A percentile compares a stretch with the other conserved stretches of the same genome.
phyloP scores from a whole-genome alignment of 2,888 invertebrate species.

The Nemotelus pantherinus region DNA sequence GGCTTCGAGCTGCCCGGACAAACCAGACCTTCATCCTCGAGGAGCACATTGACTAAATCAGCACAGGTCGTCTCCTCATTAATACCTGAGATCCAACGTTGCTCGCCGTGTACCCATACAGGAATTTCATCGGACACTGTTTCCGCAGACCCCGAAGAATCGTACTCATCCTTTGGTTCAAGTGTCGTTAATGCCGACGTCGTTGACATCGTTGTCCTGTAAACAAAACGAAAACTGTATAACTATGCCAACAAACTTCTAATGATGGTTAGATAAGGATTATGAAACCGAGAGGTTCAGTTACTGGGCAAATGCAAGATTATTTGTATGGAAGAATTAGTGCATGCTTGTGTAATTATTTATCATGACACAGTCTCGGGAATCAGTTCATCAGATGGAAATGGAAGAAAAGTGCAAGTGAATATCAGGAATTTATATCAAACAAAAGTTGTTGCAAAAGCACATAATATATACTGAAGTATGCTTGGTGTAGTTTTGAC shows the following conservation, averaged over 20 bases:
- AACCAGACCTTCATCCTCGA: slow-evolving; percentile 66
- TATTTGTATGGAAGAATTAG: too few species aligned
- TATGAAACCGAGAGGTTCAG: too few species aligned
- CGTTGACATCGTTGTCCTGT: slow-evolving; percentile 40
- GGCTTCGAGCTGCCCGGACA: slow-evolving; percentile 52
- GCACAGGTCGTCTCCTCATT: slow-evolving; percentile 80
- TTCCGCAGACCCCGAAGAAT: slow-evolving; percentile 57
- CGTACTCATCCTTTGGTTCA: slow-evolving; percentile 52
- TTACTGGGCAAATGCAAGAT: too few species aligned
- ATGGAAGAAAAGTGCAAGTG: too few species aligned
- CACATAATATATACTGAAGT: too few species aligned
- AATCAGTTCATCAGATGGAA: too few species aligned
- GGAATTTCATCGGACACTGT: slow-evolving; percentile 71
- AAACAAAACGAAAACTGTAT: slow-evolving; percentile 37
- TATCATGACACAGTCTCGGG: too few species aligned
- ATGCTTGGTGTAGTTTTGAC: too few species aligned
- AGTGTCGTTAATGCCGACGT: slow-evolving; percentile 1
- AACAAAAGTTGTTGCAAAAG: too few species aligned
- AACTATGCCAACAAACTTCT: slow-evolving; percentile 17
- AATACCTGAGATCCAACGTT: slow-evolving; percentile 83
- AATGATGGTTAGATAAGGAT: slow-evolving; percentile 6
- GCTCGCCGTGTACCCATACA: slow-evolving; percentile 79
- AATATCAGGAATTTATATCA: too few species aligned
- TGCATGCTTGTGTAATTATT: too few species aligned
- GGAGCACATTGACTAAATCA: slow-evolving; percentile 78